These are phyloP conservation scores for Archivesica marissinica DNA, from an alignment of 1,140 invertebrate genomes.

Conservation along the genomic window DNA sequence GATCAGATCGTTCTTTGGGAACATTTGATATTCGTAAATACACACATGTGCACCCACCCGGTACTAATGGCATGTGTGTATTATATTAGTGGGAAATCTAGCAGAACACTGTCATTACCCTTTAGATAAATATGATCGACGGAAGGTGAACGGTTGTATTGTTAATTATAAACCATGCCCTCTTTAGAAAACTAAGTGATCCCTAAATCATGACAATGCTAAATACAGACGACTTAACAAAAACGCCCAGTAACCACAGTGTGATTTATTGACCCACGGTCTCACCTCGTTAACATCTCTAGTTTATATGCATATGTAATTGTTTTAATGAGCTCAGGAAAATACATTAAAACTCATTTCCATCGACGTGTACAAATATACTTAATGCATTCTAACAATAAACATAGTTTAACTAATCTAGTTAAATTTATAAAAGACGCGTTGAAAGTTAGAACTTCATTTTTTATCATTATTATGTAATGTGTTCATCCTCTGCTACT, in stretches of 20 bases:
- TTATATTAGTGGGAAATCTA: conserved; percentile 12
- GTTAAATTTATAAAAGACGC: no score
- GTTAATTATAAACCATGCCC: conserved; percentile 10
- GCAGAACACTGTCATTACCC: not conserved
- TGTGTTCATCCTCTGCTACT: no score
- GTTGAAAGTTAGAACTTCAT: no score
- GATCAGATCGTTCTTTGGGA: not conserved
- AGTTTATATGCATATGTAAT: no score
- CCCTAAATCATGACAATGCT: not conserved
- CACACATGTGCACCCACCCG: not conserved
- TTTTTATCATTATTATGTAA: no score
- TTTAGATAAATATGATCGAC: not conserved
- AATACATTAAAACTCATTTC: no score
- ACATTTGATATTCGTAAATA: not conserved
- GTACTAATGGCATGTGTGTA: conserved; percentile 9
- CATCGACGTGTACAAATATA: no score
- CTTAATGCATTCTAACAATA: no score
- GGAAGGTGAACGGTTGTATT: conserved; percentile 7
- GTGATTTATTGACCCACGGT: conserved; percentile 3
- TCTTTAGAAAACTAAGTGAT: conserved; percentile 5
- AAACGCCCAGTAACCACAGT: not conserved
- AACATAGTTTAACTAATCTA: no score
- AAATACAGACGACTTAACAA: not conserved
- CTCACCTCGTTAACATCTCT: no score
- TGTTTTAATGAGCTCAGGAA: no score